Conservation (phyloP, 1,140 invertebrate species). For the Drosophila melanica region DNA sequence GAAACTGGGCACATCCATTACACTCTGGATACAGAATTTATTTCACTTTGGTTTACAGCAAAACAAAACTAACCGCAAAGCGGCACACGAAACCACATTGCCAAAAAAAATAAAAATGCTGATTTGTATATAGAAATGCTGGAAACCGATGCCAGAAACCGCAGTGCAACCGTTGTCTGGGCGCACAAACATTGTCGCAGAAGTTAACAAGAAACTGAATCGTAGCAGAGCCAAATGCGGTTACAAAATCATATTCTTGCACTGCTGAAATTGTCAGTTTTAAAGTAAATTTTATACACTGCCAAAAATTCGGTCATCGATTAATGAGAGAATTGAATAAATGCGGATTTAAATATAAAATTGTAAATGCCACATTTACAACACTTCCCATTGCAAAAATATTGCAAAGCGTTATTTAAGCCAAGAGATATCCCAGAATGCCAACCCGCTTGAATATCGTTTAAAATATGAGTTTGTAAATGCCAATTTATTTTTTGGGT, state of each 20-base stretch:
- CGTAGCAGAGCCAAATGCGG: slow-evolving; percentile 27
- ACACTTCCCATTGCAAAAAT: no score
- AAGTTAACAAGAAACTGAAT: slow-evolving; percentile 30
- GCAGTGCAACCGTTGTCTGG: slow-evolving; percentile 30
- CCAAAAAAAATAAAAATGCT: no score
- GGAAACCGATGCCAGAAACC: slow-evolving; percentile 4
- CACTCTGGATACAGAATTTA: background rate
- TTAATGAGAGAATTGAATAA: no score
- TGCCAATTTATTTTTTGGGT: background rate
- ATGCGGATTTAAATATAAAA: no score
- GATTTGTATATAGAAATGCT: background rate
- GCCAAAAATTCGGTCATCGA: no score
- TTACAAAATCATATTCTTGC: background rate
- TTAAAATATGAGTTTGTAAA: background rate
- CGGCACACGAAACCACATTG: background rate
- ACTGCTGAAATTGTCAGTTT: no score
- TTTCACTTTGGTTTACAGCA: slow-evolving; percentile 32
- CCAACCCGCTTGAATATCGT: background rate
- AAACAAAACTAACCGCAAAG: slow-evolving; percentile 43
- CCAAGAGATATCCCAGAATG: no score
- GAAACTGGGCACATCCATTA: background rate
- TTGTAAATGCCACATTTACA: no score
- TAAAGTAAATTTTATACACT: no score
- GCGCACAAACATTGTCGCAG: slow-evolving; percentile 18
- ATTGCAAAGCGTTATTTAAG: no score